These are phyloP conservation scores for Gulo gulo DNA, from an alignment of 2,113 vertebrate genomes.

Conservation along the genomic window DNA sequence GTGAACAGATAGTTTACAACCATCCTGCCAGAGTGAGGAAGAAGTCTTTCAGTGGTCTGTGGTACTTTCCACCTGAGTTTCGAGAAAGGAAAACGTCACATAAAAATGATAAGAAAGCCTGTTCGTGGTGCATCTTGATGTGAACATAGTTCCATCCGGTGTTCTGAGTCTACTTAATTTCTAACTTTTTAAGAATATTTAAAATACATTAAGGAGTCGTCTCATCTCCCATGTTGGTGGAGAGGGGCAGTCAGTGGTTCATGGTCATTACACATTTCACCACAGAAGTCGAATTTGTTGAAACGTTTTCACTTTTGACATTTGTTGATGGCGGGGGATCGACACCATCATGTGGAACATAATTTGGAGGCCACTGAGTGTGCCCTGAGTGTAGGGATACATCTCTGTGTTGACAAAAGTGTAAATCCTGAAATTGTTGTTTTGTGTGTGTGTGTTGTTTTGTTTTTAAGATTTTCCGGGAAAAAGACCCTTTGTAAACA, in stretches of 20 bases:
- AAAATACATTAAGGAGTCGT: not conserved
- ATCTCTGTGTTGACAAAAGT: not conserved
- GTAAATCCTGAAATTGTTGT: not conserved
- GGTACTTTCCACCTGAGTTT: not conserved
- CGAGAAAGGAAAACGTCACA: not conserved
- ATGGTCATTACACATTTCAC: not conserved
- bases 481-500: not conserved
- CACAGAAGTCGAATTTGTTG: not conserved
- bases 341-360: not conserved
- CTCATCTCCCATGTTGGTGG: not conserved
- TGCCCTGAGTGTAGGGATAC: not conserved
- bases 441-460: not conserved
- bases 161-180: not conserved
- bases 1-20: not conserved
- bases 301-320: not conserved
- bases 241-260: not conserved
- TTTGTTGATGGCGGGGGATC: not conserved
- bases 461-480: constrained; percentile 75
- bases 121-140: not conserved
- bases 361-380: not conserved
- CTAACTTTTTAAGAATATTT: not conserved
- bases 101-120: not conserved
- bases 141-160: not conserved
- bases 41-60: not conserved
- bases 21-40: not conserved